A percentile compares a stretch with the other conserved stretches of the same genome.
phyloP scores from a whole-genome alignment of 2,797 vertebrate species.

The Lycodopsis pacificus region DNA sequence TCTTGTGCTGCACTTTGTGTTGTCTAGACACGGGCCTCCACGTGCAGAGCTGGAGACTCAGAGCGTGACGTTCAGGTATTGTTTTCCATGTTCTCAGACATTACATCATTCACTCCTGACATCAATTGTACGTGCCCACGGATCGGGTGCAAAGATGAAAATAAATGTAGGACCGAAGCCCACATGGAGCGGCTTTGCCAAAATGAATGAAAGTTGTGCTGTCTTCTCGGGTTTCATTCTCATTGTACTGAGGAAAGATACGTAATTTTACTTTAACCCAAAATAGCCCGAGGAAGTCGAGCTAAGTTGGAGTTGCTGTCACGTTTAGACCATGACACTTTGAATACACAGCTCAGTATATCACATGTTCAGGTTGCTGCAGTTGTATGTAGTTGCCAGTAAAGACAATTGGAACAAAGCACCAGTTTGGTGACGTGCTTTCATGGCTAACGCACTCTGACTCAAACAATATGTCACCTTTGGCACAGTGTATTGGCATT shows the following conservation, averaged over 20 bases:
- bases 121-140: constrained; percentile 29
- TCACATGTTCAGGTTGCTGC: constrained; percentile 6
- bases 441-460: constrained; percentile 48
- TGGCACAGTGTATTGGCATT: constrained; percentile 59
- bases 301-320: neutral
- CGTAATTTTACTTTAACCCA: constrained; percentile 18
- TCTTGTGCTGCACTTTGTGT: constrained; percentile 43
- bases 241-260: constrained; percentile 23
- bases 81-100: constrained; percentile 69
- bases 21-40: constrained; percentile 49
- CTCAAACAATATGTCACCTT: constrained; percentile 62
- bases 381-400: constrained; percentile 24
- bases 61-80: constrained; percentile 63
- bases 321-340: neutral
- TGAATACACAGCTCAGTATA: constrained; percentile 1
- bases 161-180: constrained; percentile 32
- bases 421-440: constrained; percentile 34
- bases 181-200: constrained; percentile 28
- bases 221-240: constrained; percentile 46
- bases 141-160: constrained; percentile 43
- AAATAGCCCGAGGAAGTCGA: constrained; percentile 26
- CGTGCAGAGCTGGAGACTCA: constrained; percentile 36
- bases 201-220: constrained; percentile 43
- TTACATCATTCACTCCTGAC: constrained; percentile 66
- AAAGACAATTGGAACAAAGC: constrained; percentile 38